Evolutionary conservation across 1,140 invertebrate species (phyloP).

Genomic region (Meteorus sp.): DNA sequence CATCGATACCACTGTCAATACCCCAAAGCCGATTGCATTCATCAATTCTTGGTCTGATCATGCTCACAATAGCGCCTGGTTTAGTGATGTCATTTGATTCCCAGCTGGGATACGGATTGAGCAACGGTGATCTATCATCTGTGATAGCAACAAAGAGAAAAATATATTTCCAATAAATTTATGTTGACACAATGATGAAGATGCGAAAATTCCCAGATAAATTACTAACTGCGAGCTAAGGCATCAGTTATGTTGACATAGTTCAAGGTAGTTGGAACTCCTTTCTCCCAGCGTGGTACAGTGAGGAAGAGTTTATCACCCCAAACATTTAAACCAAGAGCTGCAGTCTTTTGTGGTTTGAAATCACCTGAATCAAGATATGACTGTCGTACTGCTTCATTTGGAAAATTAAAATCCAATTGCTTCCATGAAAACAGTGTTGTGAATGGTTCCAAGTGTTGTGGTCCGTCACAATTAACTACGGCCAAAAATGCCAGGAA

Average conservation of each 20-base stretch:
- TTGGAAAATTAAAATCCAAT: constrained; percentile 71
- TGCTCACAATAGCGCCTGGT: constrained; percentile 65
- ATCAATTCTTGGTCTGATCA: constrained; percentile 70
- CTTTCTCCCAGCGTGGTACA: constrained; percentile 75
- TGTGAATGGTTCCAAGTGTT: constrained; percentile 50
- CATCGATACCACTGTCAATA: constrained; percentile 72
- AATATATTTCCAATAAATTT: neutral
- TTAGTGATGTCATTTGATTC: constrained; percentile 62
- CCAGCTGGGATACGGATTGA: constrained; percentile 72
- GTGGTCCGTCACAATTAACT: constrained; percentile 33
- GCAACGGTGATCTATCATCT: constrained; percentile 62
- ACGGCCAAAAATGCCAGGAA: constrained; percentile 32
- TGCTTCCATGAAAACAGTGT: constrained; percentile 70
- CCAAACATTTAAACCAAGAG: constrained; percentile 73
- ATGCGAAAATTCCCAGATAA: constrained; percentile 4
- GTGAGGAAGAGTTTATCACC: constrained; percentile 77
- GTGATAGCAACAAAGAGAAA: constrained; percentile 30
- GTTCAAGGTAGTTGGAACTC: constrained; percentile 71
- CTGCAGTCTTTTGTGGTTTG: constrained; percentile 71
- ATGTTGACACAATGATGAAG: neutral
- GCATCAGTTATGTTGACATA: constrained; percentile 61
- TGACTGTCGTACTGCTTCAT: constrained; percentile 61
- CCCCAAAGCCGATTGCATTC: constrained; percentile 75
- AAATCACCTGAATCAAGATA: constrained; percentile 67
- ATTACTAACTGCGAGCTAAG: constrained; percentile 12